Evolutionary conservation across 2,888 invertebrate species (phyloP), one percentile per base, ranked within the genome.

Genomic region (Iselma pallidipennis): DNA sequence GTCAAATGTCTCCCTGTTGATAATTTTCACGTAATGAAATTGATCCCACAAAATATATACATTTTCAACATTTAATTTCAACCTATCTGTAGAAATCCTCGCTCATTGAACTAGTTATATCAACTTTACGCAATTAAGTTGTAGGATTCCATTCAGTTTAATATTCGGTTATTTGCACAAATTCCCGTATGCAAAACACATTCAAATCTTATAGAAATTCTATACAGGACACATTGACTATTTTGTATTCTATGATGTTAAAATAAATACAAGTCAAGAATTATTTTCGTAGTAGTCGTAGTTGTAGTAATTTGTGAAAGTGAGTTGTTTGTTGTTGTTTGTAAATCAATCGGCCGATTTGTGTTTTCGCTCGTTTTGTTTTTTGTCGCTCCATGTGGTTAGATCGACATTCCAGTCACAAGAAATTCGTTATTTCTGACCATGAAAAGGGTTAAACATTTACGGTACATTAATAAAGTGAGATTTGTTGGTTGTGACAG

Each of bases 391-490:
- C n/a, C n/a, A n/a, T n/a, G n/a, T n/a, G n/a, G n/a, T n/a, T n/a
- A n/a, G n/a, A n/a, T n/a, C n/a, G n/a, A n/a, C n/a, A n/a, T n/a
- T n/a, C n/a, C n/a, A n/a, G n/a, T n/a, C n/a, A n/a, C n/a, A n/a
- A n/a, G n/a, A n/a, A n/a, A 29, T 31, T n/a, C 3, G n/a, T 31
- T 31, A n/a, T 16, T 14, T 37, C 6, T n/a, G 29, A 29, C 65
- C 71, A 66, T 69, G 65, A 61, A 61, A 56, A 57, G 60, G 54
- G 55, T 55, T 16, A 28, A 61, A 55, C 65, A 64, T 66, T 67
- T 64, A 63, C 62, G 61, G 57, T 63, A 63, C 67, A 67, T 69
- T 67, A 66, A 62, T 58, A 50, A 48, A 58, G 58, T 55, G 62
- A 55, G 58, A 58, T 55, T 55, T 51, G 55, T 45, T 50, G 53